Conservation (phyloP, 1,140 invertebrate genomes). For the Brachionus sp. region DNA sequence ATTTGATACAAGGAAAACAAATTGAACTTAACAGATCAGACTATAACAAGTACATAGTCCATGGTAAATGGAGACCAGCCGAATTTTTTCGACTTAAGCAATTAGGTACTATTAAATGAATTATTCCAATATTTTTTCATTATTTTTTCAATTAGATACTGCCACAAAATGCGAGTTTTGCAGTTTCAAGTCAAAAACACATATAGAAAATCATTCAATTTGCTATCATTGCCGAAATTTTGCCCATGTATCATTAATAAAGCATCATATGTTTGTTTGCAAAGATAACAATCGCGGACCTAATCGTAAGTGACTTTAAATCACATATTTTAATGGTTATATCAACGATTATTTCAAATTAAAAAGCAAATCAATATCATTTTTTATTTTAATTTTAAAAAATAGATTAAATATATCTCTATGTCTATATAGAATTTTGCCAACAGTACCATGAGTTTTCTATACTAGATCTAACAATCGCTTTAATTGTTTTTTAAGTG, state of each 20-base stretch:
- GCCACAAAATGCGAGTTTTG: conserved; percentile 18
- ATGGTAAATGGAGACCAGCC: conserved; percentile 41
- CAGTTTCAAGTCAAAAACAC: conserved; percentile 16
- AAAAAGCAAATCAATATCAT: no score
- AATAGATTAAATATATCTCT: no score
- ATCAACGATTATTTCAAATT: no score
- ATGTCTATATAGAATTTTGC: no score
- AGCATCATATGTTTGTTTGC: conserved; percentile 45
- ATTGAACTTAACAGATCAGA: conserved; percentile 1
- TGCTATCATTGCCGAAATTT: conserved; percentile 22
- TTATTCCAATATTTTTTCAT: neutral
- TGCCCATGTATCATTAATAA: conserved; percentile 20
- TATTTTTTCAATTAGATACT: neutral
- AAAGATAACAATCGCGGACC: conserved; percentile 3
- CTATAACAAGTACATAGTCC: conserved; percentile 4
- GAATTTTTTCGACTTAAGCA: conserved; percentile 38
- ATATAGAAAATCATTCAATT: conserved; percentile 17
- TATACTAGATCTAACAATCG: no score
- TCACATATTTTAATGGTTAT: neutral
- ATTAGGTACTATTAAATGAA: conserved; percentile 10
- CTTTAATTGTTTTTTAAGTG: no score
- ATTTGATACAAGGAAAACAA: conserved; percentile 37
- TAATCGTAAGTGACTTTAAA: neutral
- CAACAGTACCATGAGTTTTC: no score
- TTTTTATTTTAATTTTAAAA: no score